These are phyloP conservation scores for Aleadryas rufinucha DNA, from an alignment of 2,113 vertebrate species.

Conservation along the genomic window DNA sequence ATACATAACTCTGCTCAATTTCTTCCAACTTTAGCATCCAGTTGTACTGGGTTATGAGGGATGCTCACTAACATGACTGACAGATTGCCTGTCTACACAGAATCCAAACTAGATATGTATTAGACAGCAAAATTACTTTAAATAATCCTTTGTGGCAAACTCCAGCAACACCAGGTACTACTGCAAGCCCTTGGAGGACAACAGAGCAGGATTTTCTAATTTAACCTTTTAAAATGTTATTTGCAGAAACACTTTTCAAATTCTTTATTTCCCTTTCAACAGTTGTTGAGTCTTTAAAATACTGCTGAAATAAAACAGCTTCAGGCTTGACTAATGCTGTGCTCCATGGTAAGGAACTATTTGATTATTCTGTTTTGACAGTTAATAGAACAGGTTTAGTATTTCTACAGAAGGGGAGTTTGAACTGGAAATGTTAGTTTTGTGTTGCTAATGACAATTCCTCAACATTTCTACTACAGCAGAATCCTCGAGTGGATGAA, in stretches of 20 bases:
- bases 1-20: background rate
- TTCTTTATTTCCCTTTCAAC: slow-evolving; percentile 5
- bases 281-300: slow-evolving; percentile 41
- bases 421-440: background rate
- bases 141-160: slow-evolving; percentile 50
- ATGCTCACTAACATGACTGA: background rate
- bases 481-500: background rate
- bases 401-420: background rate
- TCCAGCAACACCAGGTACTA: background rate
- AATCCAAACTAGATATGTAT: background rate
- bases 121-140: slow-evolving; percentile 35
- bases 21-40: background rate
- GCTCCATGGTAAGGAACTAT: background rate
- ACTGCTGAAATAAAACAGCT: slow-evolving; percentile 10
- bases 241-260: background rate
- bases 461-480: background rate
- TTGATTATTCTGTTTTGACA: slow-evolving; percentile 20
- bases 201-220: slow-evolving; percentile 33
- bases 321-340: background rate
- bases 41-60: background rate
- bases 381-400: background rate
- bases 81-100: slow-evolving; percentile 12
- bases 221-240: slow-evolving; percentile 58
- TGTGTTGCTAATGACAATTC: background rate
- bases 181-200: slow-evolving; percentile 13